These are phyloP conservation scores for Epinephelus moara DNA, from an alignment of 2,113 vertebrate species.

Conservation along the genomic window DNA sequence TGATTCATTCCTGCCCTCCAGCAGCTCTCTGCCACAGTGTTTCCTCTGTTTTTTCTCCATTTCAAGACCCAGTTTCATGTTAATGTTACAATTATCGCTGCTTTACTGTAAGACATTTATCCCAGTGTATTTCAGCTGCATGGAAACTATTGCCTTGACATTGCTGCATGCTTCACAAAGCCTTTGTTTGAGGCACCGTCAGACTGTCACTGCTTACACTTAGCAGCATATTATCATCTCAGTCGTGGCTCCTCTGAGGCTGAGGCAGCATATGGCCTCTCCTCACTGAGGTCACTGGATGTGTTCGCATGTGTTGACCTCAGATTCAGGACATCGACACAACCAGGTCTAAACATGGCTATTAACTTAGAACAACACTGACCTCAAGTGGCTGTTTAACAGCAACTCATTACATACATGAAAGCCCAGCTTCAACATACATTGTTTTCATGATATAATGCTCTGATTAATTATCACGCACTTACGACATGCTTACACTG, in stretches of 20 bases:
- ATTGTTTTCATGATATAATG: neutral
- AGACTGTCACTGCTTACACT: neutral
- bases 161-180: slow-evolving; percentile 9
- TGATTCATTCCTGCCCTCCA: slow-evolving; percentile 36
- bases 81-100: neutral
- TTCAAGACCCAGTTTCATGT: slow-evolving; percentile 21
- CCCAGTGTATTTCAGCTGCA: slow-evolving; percentile 9
- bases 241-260: slow-evolving; percentile 14
- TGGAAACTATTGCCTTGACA: slow-evolving; percentile 18
- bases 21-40: neutral
- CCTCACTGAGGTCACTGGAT: slow-evolving; percentile 50
- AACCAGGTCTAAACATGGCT: neutral
- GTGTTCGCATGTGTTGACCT: slow-evolving; percentile 52
- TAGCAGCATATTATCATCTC: neutral
- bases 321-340: slow-evolving; percentile 51
- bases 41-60: slow-evolving; percentile 4
- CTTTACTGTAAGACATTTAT: neutral
- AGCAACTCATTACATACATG: neutral
- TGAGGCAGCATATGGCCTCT: slow-evolving; percentile 7
- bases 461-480: slow-evolving; percentile 15
- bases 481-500: neutral
- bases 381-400: slow-evolving; percentile 64
- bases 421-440: neutral
- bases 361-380: slow-evolving; percentile 66
- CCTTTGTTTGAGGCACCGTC: slow-evolving; percentile 29